phyloP scores from a whole-genome alignment of 37 sponge, comb jelly and placozoan genomes.

The Aphrocallistes beatrix region DNA sequence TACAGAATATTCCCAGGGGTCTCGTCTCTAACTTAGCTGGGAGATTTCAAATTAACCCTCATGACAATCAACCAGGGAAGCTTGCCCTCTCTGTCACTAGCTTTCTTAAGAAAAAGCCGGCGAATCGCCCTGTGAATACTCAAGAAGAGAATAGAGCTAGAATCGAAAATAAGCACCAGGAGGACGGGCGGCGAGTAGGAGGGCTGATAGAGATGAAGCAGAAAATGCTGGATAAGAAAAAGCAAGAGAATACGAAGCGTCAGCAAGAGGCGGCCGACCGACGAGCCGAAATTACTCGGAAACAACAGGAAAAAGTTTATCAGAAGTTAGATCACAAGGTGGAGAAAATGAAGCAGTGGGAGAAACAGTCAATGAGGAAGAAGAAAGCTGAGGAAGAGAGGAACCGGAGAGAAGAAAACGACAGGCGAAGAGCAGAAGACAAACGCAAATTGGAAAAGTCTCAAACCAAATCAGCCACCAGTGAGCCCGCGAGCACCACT shows the following conservation, averaged over 20 bases:
- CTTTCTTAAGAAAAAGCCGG: neutral
- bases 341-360: neutral
- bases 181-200: neutral
- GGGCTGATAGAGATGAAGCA: neutral
- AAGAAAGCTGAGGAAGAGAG: constrained; percentile 8
- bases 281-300: neutral
- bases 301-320: neutral
- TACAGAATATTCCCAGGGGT: neutral
- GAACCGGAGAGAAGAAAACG: neutral
- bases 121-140: neutral
- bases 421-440: neutral
- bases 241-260: neutral
- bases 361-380: neutral
- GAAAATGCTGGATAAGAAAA: neutral
- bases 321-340: neutral
- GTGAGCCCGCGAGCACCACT: neutral
- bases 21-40: neutral
- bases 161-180: neutral
- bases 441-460: neutral
- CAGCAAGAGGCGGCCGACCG: neutral
- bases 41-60: neutral
- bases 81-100: neutral
- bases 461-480: neutral
- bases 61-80: neutral
- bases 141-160: neutral